Percentiles rank a stretch among this genome's conserved stretches.
These are phyloP conservation scores for Tetranychus urticae DNA, from an alignment of 1,140 invertebrate species.

Conservation along the genomic window DNA sequence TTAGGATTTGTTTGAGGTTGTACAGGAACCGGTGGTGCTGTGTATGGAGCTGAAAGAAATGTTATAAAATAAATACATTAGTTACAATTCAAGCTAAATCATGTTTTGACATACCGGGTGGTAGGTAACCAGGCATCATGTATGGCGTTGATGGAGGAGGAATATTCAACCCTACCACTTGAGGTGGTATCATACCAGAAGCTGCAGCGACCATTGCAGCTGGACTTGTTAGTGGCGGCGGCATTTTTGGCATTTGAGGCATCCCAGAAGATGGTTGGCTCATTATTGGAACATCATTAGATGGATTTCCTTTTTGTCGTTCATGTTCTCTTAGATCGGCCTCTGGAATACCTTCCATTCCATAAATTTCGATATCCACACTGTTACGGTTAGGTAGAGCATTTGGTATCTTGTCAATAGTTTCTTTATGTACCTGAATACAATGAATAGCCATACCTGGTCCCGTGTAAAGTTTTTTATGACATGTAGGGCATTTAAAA, in stretches of 20 bases:
- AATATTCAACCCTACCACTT: background rate
- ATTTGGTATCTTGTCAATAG: conserved; percentile 98
- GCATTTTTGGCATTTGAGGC: background rate
- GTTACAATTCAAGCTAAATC: too few species aligned
- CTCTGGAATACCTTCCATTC: conserved; percentile 97
- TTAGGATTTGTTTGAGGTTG: conserved; percentile 1
- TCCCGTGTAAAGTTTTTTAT: conserved; percentile 96
- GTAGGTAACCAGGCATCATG: conserved; percentile 3
- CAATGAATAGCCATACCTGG: conserved; percentile 96
- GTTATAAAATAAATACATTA: background rate
- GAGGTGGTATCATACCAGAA: conserved; percentile 1
- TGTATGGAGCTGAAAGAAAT: background rate
- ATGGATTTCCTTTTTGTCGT: conserved; percentile 25
- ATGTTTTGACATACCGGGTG: background rate
- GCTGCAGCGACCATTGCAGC: background rate
- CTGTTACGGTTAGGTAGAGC: conserved; percentile 88
- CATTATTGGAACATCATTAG: background rate
- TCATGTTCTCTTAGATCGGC: conserved; percentile 85
- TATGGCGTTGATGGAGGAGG: background rate
- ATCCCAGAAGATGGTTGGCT: background rate
- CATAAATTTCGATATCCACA: conserved; percentile 99
- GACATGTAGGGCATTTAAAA: conserved; percentile 99
- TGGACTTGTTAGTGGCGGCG: background rate
- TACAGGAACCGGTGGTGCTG: background rate
- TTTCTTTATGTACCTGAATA: conserved; percentile 99